Evolutionary conservation across 2,888 invertebrate genomes (phyloP).

Genomic region (Drosophila recens): DNA sequence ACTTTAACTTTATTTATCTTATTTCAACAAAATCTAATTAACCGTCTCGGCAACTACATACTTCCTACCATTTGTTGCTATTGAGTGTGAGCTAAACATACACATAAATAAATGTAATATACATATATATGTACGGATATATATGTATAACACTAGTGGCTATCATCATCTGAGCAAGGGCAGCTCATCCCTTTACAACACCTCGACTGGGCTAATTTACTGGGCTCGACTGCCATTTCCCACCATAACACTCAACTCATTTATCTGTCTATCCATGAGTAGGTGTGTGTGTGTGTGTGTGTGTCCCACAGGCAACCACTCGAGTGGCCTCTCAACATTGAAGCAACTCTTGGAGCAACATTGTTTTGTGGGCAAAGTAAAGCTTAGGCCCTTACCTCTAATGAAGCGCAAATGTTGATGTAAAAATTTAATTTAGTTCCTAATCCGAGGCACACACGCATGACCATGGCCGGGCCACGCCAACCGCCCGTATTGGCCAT

Average conservation of each 20-base stretch:
- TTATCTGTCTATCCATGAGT: slow-evolving; percentile 57
- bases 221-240: slow-evolving; percentile 51
- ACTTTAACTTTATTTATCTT: neutral
- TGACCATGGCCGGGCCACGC: slow-evolving; percentile 21
- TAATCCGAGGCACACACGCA: slow-evolving; percentile 67
- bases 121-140: slow-evolving; percentile 3
- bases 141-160: neutral
- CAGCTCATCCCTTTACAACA: slow-evolving; percentile 30
- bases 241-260: slow-evolving; percentile 73
- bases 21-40: slow-evolving; percentile 44
- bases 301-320: slow-evolving; percentile 65
- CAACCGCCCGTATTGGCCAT: slow-evolving; percentile 11
- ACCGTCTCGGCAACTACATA: slow-evolving; percentile 8
- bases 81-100: too few relatives aligned
- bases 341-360: slow-evolving; percentile 66
- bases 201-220: slow-evolving; percentile 48
- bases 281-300: slow-evolving; percentile 8
- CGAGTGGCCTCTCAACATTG: slow-evolving; percentile 63
- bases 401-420: slow-evolving; percentile 80
- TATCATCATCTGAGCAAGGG: slow-evolving; percentile 25
- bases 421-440: slow-evolving; percentile 80
- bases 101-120: slow-evolving; percentile 12
- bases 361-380: slow-evolving; percentile 22
- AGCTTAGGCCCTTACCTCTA: slow-evolving; percentile 60
- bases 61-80: slow-evolving; percentile 20